Evolutionary conservation across 2,113 vertebrate genomes (phyloP), one percentile per base, ranked within the genome.

Genomic region (Prionailurus viverrinus): DNA sequence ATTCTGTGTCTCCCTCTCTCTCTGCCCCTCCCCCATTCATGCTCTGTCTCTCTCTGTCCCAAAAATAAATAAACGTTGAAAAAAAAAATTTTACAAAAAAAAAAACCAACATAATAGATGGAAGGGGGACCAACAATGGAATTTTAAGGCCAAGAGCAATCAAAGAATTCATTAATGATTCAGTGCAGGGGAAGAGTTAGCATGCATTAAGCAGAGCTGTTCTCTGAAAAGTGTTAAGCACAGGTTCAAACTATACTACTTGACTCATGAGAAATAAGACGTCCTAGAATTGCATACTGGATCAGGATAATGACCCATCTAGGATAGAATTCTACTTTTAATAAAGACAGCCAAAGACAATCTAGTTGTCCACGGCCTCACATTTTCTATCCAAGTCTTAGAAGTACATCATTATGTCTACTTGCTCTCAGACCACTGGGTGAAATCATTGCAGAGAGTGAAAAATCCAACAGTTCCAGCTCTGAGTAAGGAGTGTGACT

Each of bases 181-280:
- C 2, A 8, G 7, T 7, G 11, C 41, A 36, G 16, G 6, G 7
- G 5, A 63, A 39, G 1, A 36, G 19, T 0, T 0, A 11, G 41
- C 18, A 19, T 1, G 8, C 4, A 39, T 7, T 0, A 48, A 18
- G 4, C 33, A 53, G 29, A 5, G 23, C 36, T 27, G 12, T 13
- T 45, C 31, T 58, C 89, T 3, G 2, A 39, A 9, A 45, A 14
- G n/a, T 23, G 11, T 68, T 36, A n/a, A 53, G 4, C 6, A 2
- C 2, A 58, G 13, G 66, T 65, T 58, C 74, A 55, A 11, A 31
- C 33, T 31, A 39, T 4, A 78, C 29, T 16, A 73, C 65, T 65
- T 74, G 31, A 53, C 31, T 27, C 5, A 19, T 11, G 25, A 82
- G 69, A 89, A 90, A 66, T 1, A 29, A 89, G 19, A n/a, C 23